These are phyloP conservation scores for Diadumene lineata DNA, from an alignment of 92 coral and sea anemone species.

Conservation along the genomic window DNA sequence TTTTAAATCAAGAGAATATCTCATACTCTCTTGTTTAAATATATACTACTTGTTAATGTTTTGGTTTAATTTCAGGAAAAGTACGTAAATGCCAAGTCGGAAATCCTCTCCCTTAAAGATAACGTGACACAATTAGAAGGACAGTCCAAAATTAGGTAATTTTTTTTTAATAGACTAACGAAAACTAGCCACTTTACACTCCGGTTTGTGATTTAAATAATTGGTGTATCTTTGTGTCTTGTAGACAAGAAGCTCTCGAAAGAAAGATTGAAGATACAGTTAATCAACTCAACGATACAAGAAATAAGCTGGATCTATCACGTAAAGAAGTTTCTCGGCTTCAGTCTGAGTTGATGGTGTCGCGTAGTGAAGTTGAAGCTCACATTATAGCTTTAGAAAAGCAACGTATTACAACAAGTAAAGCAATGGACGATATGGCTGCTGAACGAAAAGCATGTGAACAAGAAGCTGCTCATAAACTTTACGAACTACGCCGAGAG, in stretches of 20 bases:
- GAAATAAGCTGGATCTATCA: conserved; percentile 29
- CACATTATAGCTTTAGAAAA: conserved; percentile 53
- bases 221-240: not conserved
- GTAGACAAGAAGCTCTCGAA: conserved; percentile 53
- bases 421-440: conserved; percentile 42
- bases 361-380: conserved; percentile 52
- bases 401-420: conserved; percentile 47
- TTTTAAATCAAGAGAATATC: too few relatives aligned
- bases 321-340: conserved; percentile 50
- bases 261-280: conserved; percentile 40
- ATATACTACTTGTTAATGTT: not conserved
- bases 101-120: conserved; percentile 59
- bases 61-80: conserved; percentile 39
- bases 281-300: conserved; percentile 20
- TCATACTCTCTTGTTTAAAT: not conserved
- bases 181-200: too few relatives aligned
- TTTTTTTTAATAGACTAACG: too few relatives aligned
- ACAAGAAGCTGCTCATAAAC: conserved; percentile 17
- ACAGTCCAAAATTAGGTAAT: conserved; percentile 36
- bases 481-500: conserved; percentile 31
- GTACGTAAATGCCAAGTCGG: conserved; percentile 56
- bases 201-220: too few relatives aligned
- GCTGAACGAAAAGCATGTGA: conserved; percentile 24
- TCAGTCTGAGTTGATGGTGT: conserved; percentile 54
- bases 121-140: conserved; percentile 10